Conservation (phyloP, 2,797 vertebrate species). For the Peromyscus melanophrys region DNA sequence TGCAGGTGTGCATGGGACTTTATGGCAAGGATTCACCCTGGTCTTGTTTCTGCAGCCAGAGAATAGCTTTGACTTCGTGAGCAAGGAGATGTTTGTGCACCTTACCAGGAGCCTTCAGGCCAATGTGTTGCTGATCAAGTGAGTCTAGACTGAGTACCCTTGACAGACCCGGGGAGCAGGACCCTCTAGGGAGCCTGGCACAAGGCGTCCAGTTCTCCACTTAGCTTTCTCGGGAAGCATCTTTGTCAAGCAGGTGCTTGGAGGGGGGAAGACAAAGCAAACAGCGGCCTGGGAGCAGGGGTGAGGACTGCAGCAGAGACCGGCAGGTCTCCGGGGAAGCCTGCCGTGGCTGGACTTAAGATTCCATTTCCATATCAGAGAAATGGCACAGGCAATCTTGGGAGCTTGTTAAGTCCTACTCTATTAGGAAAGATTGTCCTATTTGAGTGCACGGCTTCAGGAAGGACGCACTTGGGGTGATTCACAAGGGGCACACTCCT, state of each 20-base stretch:
- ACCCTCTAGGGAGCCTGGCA: background rate
- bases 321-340: background rate
- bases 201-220: background rate
- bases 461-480: background rate
- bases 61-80: conserved; percentile 61
- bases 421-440: background rate
- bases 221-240: background rate
- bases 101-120: conserved; percentile 89
- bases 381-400: background rate
- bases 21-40: fast-evolving
- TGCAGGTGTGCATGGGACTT: fast-evolving
- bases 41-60: conserved; percentile 75
- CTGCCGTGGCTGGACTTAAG: too few species aligned
- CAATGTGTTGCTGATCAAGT: conserved; percentile 91
- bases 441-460: background rate
- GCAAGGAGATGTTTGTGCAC: conserved; percentile 87
- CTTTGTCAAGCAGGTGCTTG: background rate
- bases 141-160: conserved; percentile 80
- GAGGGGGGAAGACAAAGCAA: background rate
- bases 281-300: background rate
- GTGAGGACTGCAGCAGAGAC: background rate
- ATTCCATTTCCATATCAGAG: background rate
- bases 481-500: background rate
- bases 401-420: too few species aligned
- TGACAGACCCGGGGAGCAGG: background rate